Conservation (phyloP, 2,888 invertebrate species). For the Drosophila phalerata region DNA sequence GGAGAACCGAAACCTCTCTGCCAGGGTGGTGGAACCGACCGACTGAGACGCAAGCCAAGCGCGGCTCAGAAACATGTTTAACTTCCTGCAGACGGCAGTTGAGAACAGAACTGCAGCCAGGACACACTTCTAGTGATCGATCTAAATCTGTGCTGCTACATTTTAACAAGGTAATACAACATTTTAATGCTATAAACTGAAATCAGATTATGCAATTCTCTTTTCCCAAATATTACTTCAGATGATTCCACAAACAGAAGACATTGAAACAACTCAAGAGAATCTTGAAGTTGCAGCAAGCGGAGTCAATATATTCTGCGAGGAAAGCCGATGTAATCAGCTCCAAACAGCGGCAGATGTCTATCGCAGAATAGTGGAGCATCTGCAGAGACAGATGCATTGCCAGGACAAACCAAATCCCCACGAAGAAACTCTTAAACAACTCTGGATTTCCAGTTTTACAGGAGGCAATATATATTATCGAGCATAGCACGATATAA, state of each 20-base stretch:
- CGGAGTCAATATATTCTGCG: conserved; percentile 20
- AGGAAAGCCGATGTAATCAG: conserved; percentile 57
- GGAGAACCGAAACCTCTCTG: conserved; percentile 9
- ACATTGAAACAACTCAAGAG: conserved; percentile 7
- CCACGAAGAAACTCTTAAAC: conserved; percentile 31
- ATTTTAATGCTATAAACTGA: no score
- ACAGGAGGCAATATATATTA: conserved; percentile 63
- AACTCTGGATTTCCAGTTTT: conserved; percentile 65
- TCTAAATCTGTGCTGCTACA: conserved; percentile 46
- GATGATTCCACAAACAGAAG: conserved; percentile 63
- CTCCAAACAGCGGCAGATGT: conserved; percentile 54
- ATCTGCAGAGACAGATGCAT: conserved; percentile 18
- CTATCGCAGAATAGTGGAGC: conserved; percentile 48
- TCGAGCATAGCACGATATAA: conserved; percentile 35
- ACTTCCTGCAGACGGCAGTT: conserved; percentile 63
- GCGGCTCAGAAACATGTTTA: conserved; percentile 45
- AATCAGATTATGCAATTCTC: not conserved
- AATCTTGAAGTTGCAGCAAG: not conserved
- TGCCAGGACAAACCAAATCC: not conserved
- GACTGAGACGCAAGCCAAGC: conserved; percentile 49
- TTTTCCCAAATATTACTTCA: not conserved
- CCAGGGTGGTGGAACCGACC: conserved; percentile 53
- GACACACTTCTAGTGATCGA: conserved; percentile 60
- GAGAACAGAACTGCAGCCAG: conserved; percentile 53
- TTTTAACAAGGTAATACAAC: conserved; percentile 1